Base-by-base conservation (phyloP, 2,797 vertebrate genomes). In the Phoxinus dragarum region DNA sequence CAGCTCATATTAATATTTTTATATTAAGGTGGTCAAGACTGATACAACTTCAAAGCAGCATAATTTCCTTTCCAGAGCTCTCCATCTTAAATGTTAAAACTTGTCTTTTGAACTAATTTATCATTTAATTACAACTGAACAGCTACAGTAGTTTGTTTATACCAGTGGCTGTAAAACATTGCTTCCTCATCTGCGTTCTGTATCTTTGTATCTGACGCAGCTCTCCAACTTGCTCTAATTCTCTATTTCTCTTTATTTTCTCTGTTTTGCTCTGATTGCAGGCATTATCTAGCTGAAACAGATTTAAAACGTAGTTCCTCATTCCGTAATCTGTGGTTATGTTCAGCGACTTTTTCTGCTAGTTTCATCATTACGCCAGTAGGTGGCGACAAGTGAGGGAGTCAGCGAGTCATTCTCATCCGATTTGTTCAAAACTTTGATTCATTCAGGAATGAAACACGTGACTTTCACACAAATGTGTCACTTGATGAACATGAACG, bases 41-140 rank as follows among this genome's bases (percentile, higher is more conserved):
- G 44, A 31, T 54, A 56, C 23, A 77, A 56, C 64, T 79, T 79
- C 52, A 78, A 71, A 84, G 83, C 75, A 54, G 40, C n/a, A 12
- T 17, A 3, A 47, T 78, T 76, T 84, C n/a, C 47, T 76, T 66
- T 52, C 68, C 23, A 38, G 42, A 38, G 64, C 67, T 56, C 67
- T 12, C 16, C 23, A 12, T 47, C n/a, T 42, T 69, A 27, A 56
- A 78, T 78, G 36, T 34, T 67, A 56, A 76, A 64, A 77, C 14
- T 49, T 17, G 49, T 47, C n/a, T 78, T 59, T 78, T 84, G 47
- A 84, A 71, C n/a, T 44, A 42, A 23, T 78, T 71, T 84, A 84
- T 59, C 66, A 84, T 68, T 78, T 78, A 69, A 78, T 68, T 84
- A 78, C 40, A 78, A 59, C 16, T 17, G 59, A 34, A 5, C 21